Conservation (phyloP, 2,797 vertebrate species). For the Vespertilio murinus region DNA sequence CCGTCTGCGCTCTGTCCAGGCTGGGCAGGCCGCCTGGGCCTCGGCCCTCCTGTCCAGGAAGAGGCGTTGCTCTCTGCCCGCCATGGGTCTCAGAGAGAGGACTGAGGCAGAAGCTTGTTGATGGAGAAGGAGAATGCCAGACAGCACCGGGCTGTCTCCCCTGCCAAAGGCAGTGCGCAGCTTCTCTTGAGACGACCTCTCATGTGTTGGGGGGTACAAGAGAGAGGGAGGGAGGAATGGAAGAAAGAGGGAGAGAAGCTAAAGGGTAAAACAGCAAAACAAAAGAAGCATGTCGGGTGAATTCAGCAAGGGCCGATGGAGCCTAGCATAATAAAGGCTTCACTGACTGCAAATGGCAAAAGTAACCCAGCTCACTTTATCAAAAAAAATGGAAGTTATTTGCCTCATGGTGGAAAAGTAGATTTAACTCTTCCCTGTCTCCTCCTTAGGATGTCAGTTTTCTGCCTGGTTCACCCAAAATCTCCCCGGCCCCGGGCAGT, state of each 20-base stretch:
- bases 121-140: not conserved
- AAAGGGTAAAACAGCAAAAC: not conserved
- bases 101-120: not conserved
- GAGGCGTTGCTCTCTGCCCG: not conserved
- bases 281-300: not conserved
- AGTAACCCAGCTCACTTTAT: not conserved
- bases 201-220: not conserved
- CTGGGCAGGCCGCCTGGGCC: not conserved
- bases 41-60: not conserved
- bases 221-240: not conserved
- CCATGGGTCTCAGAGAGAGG: not conserved
- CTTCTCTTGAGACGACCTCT: not conserved
- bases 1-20: not conserved
- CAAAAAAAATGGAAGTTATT: not conserved
- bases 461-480: not conserved
- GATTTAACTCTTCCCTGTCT: not conserved
- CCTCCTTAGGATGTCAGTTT: not conserved
- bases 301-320: not conserved
- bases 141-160: not conserved
- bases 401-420: not conserved
- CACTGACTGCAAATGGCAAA: not conserved
- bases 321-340: not conserved
- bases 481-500: not conserved
- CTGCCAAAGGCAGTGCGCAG: not conserved
- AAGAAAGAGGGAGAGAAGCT: not conserved